phyloP scores from a whole-genome alignment of 1,140 invertebrate species.

The Drosophila lacteicornis region DNA sequence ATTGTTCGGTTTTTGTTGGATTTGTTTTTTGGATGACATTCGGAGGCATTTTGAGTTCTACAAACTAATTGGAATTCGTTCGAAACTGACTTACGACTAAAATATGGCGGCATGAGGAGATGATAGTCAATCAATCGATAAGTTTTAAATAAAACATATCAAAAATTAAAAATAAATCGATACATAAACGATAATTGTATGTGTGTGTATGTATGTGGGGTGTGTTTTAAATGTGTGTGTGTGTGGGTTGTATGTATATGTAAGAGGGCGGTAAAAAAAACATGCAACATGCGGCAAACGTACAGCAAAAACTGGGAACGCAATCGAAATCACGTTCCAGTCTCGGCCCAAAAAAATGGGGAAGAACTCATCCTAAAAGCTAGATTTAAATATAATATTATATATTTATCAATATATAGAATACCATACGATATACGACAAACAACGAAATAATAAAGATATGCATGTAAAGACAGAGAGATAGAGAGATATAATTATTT shows the following conservation, averaged over 20 bases:
- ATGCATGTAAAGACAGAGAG: conserved; percentile 42
- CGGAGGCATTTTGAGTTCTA: conserved; percentile 66
- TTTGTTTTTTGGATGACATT: conserved; percentile 36
- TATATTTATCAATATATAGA: conserved; percentile 57
- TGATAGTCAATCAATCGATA: conserved; percentile 35
- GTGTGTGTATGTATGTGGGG: conserved; percentile 32
- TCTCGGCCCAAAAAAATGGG: conserved; percentile 19
- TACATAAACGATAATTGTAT: conserved; percentile 46
- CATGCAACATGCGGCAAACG: conserved; percentile 76
- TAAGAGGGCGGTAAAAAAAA: conserved; percentile 62
- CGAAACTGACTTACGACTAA: conserved; percentile 49
- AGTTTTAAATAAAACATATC: conserved; percentile 43
- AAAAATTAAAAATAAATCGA: conserved; percentile 33
- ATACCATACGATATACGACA: conserved; percentile 65
- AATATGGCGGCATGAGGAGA: conserved; percentile 35
- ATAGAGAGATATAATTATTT: conserved; percentile 40
- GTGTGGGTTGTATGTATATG: conserved; percentile 36
- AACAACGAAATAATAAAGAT: conserved; percentile 66
- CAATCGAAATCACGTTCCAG: conserved; percentile 49
- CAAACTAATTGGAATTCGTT: conserved; percentile 29
- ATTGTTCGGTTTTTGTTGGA: conserved; percentile 16
- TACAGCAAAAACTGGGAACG: conserved; percentile 46
- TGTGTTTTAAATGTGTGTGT: conserved; percentile 33
- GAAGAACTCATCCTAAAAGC: conserved; percentile 46
- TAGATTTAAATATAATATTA: conserved; percentile 40